A percentile compares a stretch with the other conserved stretches of the same genome.
Evolutionary conservation across 1,140 invertebrate species (phyloP).

Genomic region (Neuroterus valhalla): DNA sequence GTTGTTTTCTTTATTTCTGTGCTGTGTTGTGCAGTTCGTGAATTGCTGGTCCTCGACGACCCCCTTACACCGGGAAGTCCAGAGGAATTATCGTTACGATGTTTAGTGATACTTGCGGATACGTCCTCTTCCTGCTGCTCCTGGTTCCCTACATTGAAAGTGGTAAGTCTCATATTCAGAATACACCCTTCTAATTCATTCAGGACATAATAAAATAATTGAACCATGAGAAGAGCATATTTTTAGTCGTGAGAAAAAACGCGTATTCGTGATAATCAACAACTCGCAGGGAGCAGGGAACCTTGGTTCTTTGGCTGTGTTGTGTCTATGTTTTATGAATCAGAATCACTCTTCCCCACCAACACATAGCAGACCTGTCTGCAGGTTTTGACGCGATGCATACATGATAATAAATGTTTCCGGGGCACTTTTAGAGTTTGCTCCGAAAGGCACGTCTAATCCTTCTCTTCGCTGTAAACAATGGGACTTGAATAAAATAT

Average conservation of each 20-base stretch:
- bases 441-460: neutral
- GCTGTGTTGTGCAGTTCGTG: conserved; percentile 34
- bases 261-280: neutral
- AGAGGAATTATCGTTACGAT: conserved; percentile 69
- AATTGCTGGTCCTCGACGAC: conserved; percentile 43
- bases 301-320: neutral
- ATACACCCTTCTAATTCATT: too few species aligned
- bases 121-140: conserved; percentile 70
- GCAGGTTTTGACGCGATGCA: neutral
- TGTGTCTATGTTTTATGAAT: conserved; percentile 21
- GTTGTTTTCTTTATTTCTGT: conserved; percentile 5
- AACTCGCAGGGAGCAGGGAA: neutral
- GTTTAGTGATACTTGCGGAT: conserved; percentile 72
- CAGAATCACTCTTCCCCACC: neutral
- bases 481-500: conserved; percentile 22
- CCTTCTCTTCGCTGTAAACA: conserved; percentile 7
- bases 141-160: conserved; percentile 74
- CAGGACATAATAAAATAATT: too few species aligned
- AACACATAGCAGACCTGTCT: conserved; percentile 5
- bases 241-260: too few species aligned
- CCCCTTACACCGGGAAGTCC: conserved; percentile 36
- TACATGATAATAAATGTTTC: conserved; percentile 2
- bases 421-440: neutral
- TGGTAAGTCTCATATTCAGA: conserved; percentile 62
- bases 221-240: too few species aligned